A percentile compares a stretch with the other conserved stretches of the same genome.
phyloP scores from a whole-genome alignment of 2,113 vertebrate genomes.

The Lepus americanus region DNA sequence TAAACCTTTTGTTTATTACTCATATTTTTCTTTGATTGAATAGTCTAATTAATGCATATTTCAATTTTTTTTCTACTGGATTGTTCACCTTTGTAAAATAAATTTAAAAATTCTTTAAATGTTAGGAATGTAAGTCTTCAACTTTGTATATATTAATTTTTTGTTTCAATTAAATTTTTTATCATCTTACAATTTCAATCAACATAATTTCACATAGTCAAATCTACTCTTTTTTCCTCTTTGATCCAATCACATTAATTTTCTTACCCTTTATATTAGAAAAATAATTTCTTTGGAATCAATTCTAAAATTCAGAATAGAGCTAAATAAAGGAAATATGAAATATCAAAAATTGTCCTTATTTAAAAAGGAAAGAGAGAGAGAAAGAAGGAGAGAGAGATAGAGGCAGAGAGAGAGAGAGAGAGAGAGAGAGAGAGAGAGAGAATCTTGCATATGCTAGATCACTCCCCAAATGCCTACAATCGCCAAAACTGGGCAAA shows the following conservation, averaged over 20 bases:
- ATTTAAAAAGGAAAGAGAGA: too few relatives aligned
- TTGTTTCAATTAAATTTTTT: too few relatives aligned
- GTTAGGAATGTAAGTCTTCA: too few relatives aligned
- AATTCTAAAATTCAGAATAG: neutral
- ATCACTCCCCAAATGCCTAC: too few relatives aligned
- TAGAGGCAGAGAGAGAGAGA: too few relatives aligned
- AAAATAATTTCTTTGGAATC: neutral
- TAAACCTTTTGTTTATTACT: neutral
- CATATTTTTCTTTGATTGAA: conserved; percentile 8
- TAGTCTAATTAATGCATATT: neutral
- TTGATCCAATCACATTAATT: neutral
- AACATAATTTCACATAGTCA: neutral
- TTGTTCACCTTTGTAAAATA: neutral
- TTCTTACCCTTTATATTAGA: neutral
- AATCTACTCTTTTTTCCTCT: neutral
- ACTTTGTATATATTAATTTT: too few relatives aligned
- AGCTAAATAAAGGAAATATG: neutral
- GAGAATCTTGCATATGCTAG: too few relatives aligned
- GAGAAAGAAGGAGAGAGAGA: too few relatives aligned
- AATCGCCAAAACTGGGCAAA: too few relatives aligned
- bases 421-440: too few relatives aligned
- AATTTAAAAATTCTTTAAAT: neutral
- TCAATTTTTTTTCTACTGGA: neutral
- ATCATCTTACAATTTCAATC: too few relatives aligned
- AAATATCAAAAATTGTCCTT: too few relatives aligned